Percentiles rank a stretch among this genome's conserved stretches.
Conservation (phyloP, 2,113 vertebrate species). For the Vulpes vulpes region DNA sequence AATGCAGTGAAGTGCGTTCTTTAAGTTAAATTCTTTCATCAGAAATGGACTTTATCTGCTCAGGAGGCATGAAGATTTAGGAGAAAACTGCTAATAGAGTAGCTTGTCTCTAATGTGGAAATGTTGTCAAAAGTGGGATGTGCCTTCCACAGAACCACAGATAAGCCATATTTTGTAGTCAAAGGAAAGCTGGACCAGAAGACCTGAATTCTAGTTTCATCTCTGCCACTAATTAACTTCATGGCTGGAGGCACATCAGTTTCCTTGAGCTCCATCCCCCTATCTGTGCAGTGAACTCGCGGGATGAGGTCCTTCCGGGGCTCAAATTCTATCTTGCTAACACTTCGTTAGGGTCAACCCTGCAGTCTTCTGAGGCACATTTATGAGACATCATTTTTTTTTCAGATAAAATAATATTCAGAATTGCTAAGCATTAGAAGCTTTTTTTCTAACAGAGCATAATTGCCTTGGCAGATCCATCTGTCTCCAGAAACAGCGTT, state of each 20-base stretch:
- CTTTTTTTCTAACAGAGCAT: not conserved
- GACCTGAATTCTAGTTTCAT: not conserved
- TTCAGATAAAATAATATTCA: slow-evolving; percentile 43
- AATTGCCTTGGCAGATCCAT: not conserved
- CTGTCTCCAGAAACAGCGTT: not conserved
- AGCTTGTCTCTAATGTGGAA: not conserved
- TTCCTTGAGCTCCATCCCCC: not conserved
- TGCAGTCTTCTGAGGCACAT: not conserved
- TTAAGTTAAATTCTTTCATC: slow-evolving; percentile 53
- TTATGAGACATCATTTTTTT: not conserved
- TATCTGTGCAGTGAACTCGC: rapidly evolving
- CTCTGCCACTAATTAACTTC: not conserved
- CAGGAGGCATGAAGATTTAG: not conserved
- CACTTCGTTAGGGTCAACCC: not conserved
- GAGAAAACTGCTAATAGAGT: not conserved
- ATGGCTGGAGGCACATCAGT: not conserved
- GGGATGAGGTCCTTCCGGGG: no score
- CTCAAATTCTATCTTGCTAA: not conserved
- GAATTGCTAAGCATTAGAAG: slow-evolving; percentile 16
- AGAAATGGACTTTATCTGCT: slow-evolving; percentile 35
- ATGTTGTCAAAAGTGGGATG: not conserved
- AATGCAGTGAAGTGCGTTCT: slow-evolving; percentile 44
- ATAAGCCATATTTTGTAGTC: not conserved
- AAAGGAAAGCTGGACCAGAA: not conserved
- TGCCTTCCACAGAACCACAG: not conserved